phyloP scores from a whole-genome alignment of 2,797 vertebrate species.

The Xyrichtys novacula region DNA sequence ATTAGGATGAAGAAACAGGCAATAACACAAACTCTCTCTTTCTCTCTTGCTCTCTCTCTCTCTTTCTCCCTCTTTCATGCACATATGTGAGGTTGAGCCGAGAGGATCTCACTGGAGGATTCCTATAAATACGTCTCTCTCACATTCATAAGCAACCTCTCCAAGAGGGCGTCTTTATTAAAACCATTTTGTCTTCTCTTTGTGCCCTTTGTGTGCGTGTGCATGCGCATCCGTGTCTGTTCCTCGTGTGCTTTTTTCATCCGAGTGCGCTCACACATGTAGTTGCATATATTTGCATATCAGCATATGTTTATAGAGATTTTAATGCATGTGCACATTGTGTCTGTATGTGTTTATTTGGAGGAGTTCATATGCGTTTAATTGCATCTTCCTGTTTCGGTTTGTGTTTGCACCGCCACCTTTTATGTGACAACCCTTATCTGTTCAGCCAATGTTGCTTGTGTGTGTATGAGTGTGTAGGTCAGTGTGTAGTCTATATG shows the following conservation, averaged over 20 bases:
- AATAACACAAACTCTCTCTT: constrained; percentile 51
- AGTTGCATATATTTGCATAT: constrained; percentile 9
- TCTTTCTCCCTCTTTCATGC: constrained; percentile 37
- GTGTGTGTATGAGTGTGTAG: constrained; percentile 32
- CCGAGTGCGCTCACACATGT: constrained; percentile 12
- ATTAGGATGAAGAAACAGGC: constrained; percentile 69
- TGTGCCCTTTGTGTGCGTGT: constrained; percentile 54
- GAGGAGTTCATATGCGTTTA: constrained; percentile 40
- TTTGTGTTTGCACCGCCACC: constrained; percentile 36
- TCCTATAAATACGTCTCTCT: constrained; percentile 83
- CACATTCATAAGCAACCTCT: constrained; percentile 80
- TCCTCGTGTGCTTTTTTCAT: constrained; percentile 16
- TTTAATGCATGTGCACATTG: constrained; percentile 1
- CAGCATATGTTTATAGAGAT: constrained; percentile 7
- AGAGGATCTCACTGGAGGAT: constrained; percentile 74
- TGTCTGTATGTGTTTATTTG: constrained; percentile 41
- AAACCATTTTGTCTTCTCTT: constrained; percentile 82
- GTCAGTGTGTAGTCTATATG: constrained; percentile 68
- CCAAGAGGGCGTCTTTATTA: constrained; percentile 83
- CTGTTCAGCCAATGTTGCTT: constrained; percentile 50
- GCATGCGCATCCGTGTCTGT: neutral
- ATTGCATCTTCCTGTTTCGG: constrained; percentile 55
- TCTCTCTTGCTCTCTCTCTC: constrained; percentile 27
- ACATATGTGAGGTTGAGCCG: constrained; percentile 64
- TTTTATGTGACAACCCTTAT: constrained; percentile 52